phyloP scores from a whole-genome alignment of 2,797 vertebrate species.

The Crax fasciolata region DNA sequence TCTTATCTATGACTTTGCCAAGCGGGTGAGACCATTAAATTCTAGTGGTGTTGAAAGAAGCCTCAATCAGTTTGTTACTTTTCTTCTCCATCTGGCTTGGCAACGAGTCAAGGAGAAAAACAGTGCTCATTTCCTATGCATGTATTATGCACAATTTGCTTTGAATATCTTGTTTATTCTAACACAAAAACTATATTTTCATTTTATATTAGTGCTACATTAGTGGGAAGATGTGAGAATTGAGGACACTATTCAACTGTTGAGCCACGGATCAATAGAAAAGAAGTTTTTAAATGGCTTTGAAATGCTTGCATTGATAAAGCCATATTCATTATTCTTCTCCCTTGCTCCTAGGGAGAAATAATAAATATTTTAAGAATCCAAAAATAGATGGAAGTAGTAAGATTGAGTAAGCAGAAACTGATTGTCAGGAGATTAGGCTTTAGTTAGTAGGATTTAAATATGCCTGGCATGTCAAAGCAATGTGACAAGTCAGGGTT shows the following conservation, averaged over 20 bases:
- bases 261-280: background rate
- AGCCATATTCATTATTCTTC: slow-evolving; percentile 20
- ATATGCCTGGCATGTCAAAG: slow-evolving; percentile 50
- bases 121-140: background rate
- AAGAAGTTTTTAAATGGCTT: slow-evolving; percentile 25
- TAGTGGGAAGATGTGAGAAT: background rate
- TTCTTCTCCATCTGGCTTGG: slow-evolving; percentile 57
- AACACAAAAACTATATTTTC: background rate
- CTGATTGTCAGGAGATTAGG: slow-evolving; percentile 27
- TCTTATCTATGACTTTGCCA: background rate
- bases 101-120: slow-evolving; percentile 20
- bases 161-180: slow-evolving; percentile 53
- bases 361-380: slow-evolving; percentile 51
- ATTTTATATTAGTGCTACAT: background rate
- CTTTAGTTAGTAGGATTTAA: slow-evolving; percentile 42
- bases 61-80: slow-evolving; percentile 8
- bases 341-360: background rate
- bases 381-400: slow-evolving; percentile 31
- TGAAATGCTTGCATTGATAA: slow-evolving; percentile 31
- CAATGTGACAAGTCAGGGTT: slow-evolving; percentile 42
- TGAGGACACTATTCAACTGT: background rate
- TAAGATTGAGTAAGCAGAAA: slow-evolving; percentile 55
- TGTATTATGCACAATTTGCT: slow-evolving; percentile 9
- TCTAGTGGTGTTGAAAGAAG: background rate
- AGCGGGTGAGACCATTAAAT: background rate